These are phyloP conservation scores for Odontophorus gujanensis DNA, from an alignment of 2,113 vertebrate genomes.

Conservation along the genomic window DNA sequence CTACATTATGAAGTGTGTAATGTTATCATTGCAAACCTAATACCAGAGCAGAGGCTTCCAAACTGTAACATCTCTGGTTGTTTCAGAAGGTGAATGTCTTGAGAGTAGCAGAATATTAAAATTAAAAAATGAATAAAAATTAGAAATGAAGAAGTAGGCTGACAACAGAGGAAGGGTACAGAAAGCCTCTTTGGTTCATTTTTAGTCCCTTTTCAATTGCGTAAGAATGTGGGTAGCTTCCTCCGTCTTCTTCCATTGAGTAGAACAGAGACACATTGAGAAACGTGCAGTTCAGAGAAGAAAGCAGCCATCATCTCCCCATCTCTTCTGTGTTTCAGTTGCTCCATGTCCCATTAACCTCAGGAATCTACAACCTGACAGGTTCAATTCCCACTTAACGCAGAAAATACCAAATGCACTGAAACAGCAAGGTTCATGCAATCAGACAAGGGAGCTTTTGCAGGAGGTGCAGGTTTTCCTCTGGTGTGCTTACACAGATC, in stretches of 20 bases:
- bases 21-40: not conserved
- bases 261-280: fast-evolving
- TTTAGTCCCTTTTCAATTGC: not conserved
- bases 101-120: not conserved
- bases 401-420: not conserved
- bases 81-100: not conserved
- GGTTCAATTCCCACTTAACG: not conserved
- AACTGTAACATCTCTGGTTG: not conserved
- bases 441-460: not conserved
- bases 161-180: not conserved
- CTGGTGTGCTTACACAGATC: not conserved
- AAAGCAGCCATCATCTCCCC: not conserved
- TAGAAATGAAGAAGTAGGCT: not conserved
- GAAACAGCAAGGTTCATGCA: not conserved
- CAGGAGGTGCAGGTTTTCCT: not conserved
- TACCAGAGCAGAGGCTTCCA: not conserved
- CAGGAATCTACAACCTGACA: not conserved
- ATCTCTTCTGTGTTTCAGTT: not conserved
- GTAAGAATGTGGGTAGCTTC: not conserved
- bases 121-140: not conserved
- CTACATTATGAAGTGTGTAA: not conserved
- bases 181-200: not conserved
- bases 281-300: not conserved
- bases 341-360: not conserved
- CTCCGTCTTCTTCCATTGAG: not conserved